These are phyloP conservation scores for Drosophila meridionalis DNA, from an alignment of 2,888 invertebrate species.

Conservation along the genomic window DNA sequence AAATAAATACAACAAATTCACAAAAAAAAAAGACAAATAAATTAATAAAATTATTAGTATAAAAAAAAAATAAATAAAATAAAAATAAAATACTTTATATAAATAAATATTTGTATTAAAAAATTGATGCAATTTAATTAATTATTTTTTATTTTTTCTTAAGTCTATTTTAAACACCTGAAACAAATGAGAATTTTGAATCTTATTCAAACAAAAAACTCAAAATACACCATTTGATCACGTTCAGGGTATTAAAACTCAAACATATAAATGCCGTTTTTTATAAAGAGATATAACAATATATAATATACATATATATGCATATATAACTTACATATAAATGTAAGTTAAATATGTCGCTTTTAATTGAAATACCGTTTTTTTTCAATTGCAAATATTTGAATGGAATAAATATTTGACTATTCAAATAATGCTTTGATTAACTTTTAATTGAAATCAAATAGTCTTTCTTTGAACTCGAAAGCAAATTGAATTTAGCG, in stretches of 20 bases:
- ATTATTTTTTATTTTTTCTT: too few relatives aligned
- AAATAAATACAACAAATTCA: too few relatives aligned
- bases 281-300: not conserved
- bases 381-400: not conserved
- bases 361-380: not conserved
- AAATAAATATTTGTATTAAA: too few relatives aligned
- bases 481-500: not conserved
- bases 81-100: too few relatives aligned
- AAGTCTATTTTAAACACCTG: too few relatives aligned
- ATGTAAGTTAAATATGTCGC: not conserved
- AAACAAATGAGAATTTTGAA: too few relatives aligned
- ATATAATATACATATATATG: not conserved
- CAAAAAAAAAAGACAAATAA: too few relatives aligned
- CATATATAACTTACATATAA: not conserved
- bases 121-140: too few relatives aligned
- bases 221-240: not conserved
- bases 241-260: not conserved
- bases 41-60: too few relatives aligned
- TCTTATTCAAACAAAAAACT: too few relatives aligned
- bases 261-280: not conserved
- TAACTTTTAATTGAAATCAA: constrained; percentile 4
- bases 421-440: not conserved
- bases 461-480: not conserved
- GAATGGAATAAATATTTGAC: not conserved
- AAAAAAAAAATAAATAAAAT: too few relatives aligned